A percentile compares a stretch with the other conserved stretches of the same genome.
Conservation (phyloP, 2,113 vertebrate genomes). For the Zapornia atra region DNA sequence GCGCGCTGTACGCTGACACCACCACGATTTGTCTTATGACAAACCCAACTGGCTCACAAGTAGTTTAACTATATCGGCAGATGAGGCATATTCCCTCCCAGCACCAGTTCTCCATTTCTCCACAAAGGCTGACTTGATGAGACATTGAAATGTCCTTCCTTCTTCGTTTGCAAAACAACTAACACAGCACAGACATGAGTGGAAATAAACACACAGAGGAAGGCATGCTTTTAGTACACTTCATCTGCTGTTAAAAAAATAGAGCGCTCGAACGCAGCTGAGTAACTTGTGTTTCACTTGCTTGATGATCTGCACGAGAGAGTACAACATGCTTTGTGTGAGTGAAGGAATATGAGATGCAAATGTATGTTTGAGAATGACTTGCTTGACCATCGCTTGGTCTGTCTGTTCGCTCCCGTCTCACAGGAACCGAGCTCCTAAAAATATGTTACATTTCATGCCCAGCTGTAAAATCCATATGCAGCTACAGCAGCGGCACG, state of each 20-base stretch:
- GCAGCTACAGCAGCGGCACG: not conserved
- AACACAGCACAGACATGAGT: not conserved
- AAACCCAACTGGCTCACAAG: not conserved
- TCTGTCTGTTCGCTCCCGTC: not conserved
- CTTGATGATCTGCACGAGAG: not conserved
- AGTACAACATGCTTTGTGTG: not conserved
- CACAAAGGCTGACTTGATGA: not conserved
- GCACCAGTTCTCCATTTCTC: not conserved
- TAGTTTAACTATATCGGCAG: not conserved
- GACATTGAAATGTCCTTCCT: not conserved
- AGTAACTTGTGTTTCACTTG: not conserved
- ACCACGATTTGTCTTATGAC: not conserved
- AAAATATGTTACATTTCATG: fast-evolving
- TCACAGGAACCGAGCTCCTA: not conserved
- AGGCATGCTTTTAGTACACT: not conserved
- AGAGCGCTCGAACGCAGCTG: not conserved
- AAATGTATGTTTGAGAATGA: not conserved
- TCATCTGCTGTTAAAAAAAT: not conserved
- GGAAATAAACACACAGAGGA: not conserved
- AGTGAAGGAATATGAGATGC: not conserved
- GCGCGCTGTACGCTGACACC: not conserved
- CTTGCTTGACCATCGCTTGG: not conserved
- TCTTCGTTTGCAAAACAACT: not conserved
- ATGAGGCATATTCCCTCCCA: not conserved
- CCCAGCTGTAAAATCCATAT: not conserved